Percentiles rank a stretch among this genome's conserved stretches.
These are phyloP conservation scores for Rhyzopertha dominica DNA, from an alignment of 1,140 invertebrate species.

Conservation along the genomic window DNA sequence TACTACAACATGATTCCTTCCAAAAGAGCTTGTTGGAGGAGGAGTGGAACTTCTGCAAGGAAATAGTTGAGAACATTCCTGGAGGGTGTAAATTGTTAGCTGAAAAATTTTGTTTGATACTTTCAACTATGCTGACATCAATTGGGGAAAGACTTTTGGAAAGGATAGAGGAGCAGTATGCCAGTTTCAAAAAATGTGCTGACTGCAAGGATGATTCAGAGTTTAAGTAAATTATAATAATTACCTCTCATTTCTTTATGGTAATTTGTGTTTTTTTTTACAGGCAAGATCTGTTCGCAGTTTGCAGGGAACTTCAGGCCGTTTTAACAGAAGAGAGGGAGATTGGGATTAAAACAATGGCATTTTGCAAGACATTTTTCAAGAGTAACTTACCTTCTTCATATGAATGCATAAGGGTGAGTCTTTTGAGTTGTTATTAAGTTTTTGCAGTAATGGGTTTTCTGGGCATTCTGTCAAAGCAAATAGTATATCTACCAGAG, in stretches of 20 bases:
- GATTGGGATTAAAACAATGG: constrained; percentile 68
- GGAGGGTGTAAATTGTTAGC: constrained; percentile 62
- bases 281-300: constrained; percentile 58
- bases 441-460: no score
- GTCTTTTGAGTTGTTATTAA: no score
- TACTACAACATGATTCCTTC: constrained; percentile 62
- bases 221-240: constrained; percentile 2
- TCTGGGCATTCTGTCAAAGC: no score
- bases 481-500: no score
- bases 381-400: constrained; percentile 51
- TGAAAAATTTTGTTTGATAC: constrained; percentile 60
- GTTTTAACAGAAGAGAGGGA: constrained; percentile 77
- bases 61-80: constrained; percentile 63
- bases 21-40: constrained; percentile 75
- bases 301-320: constrained; percentile 72
- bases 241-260: background rate
- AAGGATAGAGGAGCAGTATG: constrained; percentile 49
- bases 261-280: constrained; percentile 16
- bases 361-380: constrained; percentile 72
- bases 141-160: constrained; percentile 51
- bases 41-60: constrained; percentile 73
- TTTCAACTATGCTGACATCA: constrained; percentile 48
- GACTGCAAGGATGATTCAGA: constrained; percentile 8
- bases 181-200: constrained; percentile 25
- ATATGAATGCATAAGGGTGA: no score